Conservation (phyloP, 2,113 vertebrate species). For the Halcyon malimbica region DNA sequence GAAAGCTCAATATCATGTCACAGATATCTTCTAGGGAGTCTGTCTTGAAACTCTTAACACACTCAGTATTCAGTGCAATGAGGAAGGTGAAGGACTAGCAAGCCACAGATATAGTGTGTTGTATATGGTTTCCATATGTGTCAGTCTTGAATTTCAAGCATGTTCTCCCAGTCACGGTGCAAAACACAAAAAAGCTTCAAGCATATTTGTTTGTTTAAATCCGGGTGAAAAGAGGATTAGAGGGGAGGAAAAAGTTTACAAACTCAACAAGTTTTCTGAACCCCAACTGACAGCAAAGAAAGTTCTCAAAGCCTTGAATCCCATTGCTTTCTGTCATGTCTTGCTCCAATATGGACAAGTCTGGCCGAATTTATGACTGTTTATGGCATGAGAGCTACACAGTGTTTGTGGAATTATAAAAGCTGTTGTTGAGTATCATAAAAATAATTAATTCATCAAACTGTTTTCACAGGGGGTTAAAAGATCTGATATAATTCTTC, state of each 20-base stretch:
- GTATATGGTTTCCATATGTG: slow-evolving; percentile 7
- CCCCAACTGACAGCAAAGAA: background rate
- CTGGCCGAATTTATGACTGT: slow-evolving; percentile 16
- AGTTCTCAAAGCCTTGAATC: background rate
- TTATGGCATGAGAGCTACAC: background rate
- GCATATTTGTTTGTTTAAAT: background rate
- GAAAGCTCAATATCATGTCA: background rate
- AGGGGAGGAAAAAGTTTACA: background rate
- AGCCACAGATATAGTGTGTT: background rate
- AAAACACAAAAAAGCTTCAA: background rate
- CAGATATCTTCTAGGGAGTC: background rate
- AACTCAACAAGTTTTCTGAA: background rate
- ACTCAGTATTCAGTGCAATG: accelerated
- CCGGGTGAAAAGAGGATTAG: background rate
- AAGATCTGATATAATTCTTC: slow-evolving; percentile 42
- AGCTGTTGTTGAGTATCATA: slow-evolving; percentile 17
- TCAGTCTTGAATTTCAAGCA: background rate
- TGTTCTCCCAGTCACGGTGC: background rate
- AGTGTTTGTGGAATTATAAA: slow-evolving; percentile 41
- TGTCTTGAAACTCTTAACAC: background rate
- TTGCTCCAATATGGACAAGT: background rate
- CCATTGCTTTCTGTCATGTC: background rate
- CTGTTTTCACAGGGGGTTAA: slow-evolving; percentile 38
- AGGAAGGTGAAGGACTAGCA: accelerated
- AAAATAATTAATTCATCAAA: slow-evolving; percentile 54